Conservation (phyloP, 2,888 invertebrate genomes). For the Zygothrica quintamaculata region DNA sequence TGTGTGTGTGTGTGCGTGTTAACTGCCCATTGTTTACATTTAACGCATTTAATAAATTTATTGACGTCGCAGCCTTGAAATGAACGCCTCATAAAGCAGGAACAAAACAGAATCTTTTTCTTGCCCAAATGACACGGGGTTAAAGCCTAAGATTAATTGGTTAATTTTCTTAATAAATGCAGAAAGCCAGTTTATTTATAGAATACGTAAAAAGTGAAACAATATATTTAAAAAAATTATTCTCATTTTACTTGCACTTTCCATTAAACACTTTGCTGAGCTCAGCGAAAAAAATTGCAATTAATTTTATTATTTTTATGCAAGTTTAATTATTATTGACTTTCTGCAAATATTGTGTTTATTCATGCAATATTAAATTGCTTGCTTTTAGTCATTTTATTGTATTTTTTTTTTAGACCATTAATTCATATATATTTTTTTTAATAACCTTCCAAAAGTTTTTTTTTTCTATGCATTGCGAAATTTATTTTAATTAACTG, state of each 20-base stretch:
- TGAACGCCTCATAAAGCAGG: conserved; percentile 15
- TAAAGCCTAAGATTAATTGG: conserved; percentile 1
- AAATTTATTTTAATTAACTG: no score
- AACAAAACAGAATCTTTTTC: neutral
- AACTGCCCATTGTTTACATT: conserved; percentile 54
- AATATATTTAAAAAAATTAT: no score
- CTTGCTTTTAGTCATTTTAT: neutral
- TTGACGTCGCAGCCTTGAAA: conserved; percentile 64
- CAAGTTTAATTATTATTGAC: no score
- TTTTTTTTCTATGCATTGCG: no score
- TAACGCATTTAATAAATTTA: conserved; percentile 75
- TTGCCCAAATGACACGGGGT: conserved; percentile 15
- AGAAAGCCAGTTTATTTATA: no score
- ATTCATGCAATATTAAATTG: conserved; percentile 5
- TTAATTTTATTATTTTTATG: neutral
- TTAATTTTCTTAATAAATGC: no score
- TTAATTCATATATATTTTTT: no score
- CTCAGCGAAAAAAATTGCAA: neutral
- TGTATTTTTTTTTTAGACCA: no score
- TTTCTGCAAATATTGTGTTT: neutral
- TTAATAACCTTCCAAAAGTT: no score
- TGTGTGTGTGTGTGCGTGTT: conserved; percentile 33
- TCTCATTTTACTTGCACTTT: no score
- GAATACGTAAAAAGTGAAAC: no score
- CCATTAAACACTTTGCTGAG: no score